These are phyloP conservation scores for Orussus abietinus DNA, from an alignment of 1,140 invertebrate genomes.

Conservation along the genomic window DNA sequence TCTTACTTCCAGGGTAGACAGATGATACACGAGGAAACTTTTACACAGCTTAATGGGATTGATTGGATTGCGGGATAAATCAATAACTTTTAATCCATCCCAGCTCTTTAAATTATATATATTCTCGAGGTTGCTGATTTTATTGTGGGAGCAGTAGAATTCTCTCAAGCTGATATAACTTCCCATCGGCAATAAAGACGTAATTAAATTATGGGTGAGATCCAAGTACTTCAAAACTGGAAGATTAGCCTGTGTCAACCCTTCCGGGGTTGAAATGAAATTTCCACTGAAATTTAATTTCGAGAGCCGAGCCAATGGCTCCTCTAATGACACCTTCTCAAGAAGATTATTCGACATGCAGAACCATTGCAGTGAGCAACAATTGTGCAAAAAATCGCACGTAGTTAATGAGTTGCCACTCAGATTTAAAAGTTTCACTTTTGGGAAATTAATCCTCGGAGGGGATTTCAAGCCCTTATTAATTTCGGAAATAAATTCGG, in stretches of 20 bases:
- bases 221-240: constrained; percentile 22
- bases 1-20: constrained; percentile 6
- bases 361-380: constrained; percentile 11
- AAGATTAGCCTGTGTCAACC: constrained; percentile 17
- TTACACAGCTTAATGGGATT: constrained; percentile 11
- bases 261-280: constrained; percentile 15
- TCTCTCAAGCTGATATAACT: constrained; percentile 18
- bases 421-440: constrained; percentile 5
- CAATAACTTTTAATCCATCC: constrained; percentile 17
- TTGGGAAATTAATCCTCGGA: background rate
- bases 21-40: constrained; percentile 19
- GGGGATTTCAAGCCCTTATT: constrained; percentile 1
- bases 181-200: constrained; percentile 14
- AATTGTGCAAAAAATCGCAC: constrained; percentile 5
- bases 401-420: constrained; percentile 6
- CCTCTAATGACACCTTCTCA: background rate
- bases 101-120: constrained; percentile 24
- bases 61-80: constrained; percentile 20
- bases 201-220: constrained; percentile 25
- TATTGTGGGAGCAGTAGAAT: constrained; percentile 24
- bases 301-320: constrained; percentile 14
- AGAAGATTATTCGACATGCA: constrained; percentile 17
- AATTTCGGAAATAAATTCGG: constrained; percentile 5
- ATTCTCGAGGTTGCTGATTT: constrained; percentile 15
- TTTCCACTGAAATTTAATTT: constrained; percentile 23